phyloP scores from a whole-genome alignment of 2,113 vertebrate species.

The Micromys minutus region DNA sequence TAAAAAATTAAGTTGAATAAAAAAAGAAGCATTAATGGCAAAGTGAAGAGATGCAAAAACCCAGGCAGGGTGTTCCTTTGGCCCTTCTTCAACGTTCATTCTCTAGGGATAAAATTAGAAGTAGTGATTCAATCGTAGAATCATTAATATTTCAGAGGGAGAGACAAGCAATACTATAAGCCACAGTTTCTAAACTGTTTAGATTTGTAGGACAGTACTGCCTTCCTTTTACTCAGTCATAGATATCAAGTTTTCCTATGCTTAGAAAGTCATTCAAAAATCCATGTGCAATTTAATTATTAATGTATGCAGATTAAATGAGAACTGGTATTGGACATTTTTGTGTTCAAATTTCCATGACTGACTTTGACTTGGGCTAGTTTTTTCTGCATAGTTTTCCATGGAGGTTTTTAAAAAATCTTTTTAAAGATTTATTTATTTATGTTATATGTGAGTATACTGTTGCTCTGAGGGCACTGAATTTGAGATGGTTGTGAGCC shows the following conservation, averaged over 20 bases:
- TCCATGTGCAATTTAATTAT: background rate
- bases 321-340: background rate
- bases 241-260: background rate
- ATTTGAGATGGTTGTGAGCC: no score
- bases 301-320: background rate
- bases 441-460: no score
- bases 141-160: background rate
- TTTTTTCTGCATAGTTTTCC: background rate
- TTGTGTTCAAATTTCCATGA: background rate
- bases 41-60: background rate
- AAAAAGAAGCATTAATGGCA: fast-evolving
- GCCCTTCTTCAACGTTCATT: background rate
- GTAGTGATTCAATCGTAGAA: background rate
- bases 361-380: background rate
- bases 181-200: background rate
- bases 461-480: no score
- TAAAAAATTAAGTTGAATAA: no score
- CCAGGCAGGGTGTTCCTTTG: background rate
- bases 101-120: background rate
- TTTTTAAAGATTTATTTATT: no score
- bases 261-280: background rate
- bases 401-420: background rate
- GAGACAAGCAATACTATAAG: background rate
- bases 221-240: background rate
- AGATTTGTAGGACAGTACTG: background rate